A percentile compares a stretch with the other conserved stretches of the same genome.
Evolutionary conservation across 2,888 invertebrate species (phyloP).

Genomic region (Caenorhabditis panamensis): DNA sequence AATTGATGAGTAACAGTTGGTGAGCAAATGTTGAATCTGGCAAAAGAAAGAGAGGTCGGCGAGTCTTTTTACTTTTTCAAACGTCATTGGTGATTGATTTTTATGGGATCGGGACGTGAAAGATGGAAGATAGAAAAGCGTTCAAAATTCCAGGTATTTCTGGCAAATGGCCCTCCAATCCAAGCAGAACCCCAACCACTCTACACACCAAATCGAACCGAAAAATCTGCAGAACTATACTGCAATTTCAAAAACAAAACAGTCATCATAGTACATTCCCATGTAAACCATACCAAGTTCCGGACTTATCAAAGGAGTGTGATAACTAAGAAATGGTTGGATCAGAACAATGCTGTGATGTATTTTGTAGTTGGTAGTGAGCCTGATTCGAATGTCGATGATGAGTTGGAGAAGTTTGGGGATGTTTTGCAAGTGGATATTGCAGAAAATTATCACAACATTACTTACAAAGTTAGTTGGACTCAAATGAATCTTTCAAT

Average conservation of each 20-base stretch:
- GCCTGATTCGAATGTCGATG: conserved; percentile 3
- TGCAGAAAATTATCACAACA: conserved; percentile 67
- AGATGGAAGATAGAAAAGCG: neutral
- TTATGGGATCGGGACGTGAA: neutral
- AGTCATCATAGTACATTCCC: conserved; percentile 55
- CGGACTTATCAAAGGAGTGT: conserved; percentile 25
- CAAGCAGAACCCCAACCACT: conserved; percentile 19
- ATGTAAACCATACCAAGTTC: conserved; percentile 27
- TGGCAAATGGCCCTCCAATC: conserved; percentile 50
- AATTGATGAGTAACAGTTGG: conserved; percentile 20
- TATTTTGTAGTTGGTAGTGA: conserved; percentile 43
- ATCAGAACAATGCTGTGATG: conserved; percentile 50
- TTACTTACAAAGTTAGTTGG: conserved; percentile 63
- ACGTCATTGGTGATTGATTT: conserved; percentile 1
- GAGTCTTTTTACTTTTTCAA: too few species aligned
- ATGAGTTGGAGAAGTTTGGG: conserved; percentile 19
- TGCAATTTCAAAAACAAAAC: conserved; percentile 46
- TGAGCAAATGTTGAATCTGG: neutral
- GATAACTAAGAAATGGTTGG: conserved; percentile 36
- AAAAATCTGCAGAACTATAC: conserved; percentile 24
- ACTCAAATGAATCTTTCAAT: too few species aligned
- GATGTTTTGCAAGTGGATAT: conserved; percentile 58
- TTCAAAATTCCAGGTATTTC: conserved; percentile 31
- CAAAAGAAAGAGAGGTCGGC: too few species aligned
- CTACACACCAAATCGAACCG: conserved; percentile 3